Conservation (phyloP, 2,888 invertebrate species). For the Lasioglossum zephyrum region DNA sequence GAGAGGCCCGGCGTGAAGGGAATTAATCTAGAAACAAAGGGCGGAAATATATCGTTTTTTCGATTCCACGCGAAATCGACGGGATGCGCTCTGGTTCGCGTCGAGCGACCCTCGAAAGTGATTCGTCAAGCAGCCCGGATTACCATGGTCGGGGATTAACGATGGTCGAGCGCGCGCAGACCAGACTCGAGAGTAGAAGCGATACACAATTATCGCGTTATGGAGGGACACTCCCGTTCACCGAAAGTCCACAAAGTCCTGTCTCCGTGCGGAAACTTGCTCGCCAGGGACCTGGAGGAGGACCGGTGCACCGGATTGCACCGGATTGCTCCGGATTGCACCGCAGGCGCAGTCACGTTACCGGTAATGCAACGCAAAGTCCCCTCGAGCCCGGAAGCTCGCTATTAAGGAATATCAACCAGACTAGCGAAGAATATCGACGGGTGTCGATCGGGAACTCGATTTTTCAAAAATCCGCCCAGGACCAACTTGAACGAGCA, state of each 20-base stretch:
- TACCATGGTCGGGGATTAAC: slow-evolving; percentile 6
- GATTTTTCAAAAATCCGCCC: neutral
- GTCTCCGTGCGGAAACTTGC: slow-evolving; percentile 47
- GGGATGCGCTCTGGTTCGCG: neutral
- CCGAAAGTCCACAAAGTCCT: slow-evolving; percentile 42
- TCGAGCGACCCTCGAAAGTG: slow-evolving; percentile 11
- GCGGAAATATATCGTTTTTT: slow-evolving; percentile 14
- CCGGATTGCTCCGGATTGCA: slow-evolving; percentile 54
- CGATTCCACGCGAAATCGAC: slow-evolving; percentile 9
- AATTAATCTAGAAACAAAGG: neutral
- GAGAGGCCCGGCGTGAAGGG: neutral
- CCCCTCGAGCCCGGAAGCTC: slow-evolving; percentile 32
- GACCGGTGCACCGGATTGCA: slow-evolving; percentile 15
- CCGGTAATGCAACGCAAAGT: slow-evolving; percentile 49
- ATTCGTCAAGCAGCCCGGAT: slow-evolving; percentile 7
- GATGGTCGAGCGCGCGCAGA: neutral
- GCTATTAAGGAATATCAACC: slow-evolving; percentile 56
- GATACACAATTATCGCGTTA: slow-evolving; percentile 47
- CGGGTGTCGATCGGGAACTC: neutral
- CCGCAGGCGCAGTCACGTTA: slow-evolving; percentile 59
- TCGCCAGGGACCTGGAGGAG: slow-evolving; percentile 2
- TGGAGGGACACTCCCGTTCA: slow-evolving; percentile 30
- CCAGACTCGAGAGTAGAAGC: neutral
- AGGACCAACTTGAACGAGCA: too few species aligned
- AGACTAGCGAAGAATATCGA: slow-evolving; percentile 23